Conservation (phyloP, 2,888 invertebrate species). For the Lutraria lutraria region DNA sequence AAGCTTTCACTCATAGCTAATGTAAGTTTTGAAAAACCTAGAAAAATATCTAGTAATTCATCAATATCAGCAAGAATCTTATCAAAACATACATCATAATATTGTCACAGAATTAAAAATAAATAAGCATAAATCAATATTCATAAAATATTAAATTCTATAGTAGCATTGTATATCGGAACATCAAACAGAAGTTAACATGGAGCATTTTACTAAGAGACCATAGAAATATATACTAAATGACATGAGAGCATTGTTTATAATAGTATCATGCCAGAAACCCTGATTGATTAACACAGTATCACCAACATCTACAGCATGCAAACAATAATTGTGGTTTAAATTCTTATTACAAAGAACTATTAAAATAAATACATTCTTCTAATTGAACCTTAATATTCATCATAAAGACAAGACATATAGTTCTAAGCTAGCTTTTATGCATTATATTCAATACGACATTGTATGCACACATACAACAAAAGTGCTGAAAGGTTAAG, state of each 20-base stretch:
- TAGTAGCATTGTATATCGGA: neutral
- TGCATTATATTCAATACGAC: no score
- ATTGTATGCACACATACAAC: no score
- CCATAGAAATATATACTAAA: neutral
- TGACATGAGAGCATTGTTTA: neutral
- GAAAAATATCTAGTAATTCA: no score
- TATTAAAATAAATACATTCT: no score
- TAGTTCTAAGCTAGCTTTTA: no score
- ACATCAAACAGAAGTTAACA: neutral
- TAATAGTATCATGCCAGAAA: neutral
- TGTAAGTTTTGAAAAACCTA: no score
- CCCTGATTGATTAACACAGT: neutral
- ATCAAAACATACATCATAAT: no score
- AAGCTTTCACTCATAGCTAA: no score
- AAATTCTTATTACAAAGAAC: neutral
- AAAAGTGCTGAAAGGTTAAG: no score
- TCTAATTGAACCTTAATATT: no score
- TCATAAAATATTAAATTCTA: neutral
- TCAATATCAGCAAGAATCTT: no score
- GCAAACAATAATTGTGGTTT: neutral
- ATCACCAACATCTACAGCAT: conserved; percentile 5
- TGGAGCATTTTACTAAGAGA: conserved; percentile 18
- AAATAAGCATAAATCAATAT: neutral
- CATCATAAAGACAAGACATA: no score
- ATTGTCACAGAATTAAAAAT: neutral